A percentile compares a stretch with the other conserved stretches of the same genome.
These are phyloP conservation scores for Adelosebastes latens DNA, from an alignment of 2,797 vertebrate species.

Conservation along the genomic window DNA sequence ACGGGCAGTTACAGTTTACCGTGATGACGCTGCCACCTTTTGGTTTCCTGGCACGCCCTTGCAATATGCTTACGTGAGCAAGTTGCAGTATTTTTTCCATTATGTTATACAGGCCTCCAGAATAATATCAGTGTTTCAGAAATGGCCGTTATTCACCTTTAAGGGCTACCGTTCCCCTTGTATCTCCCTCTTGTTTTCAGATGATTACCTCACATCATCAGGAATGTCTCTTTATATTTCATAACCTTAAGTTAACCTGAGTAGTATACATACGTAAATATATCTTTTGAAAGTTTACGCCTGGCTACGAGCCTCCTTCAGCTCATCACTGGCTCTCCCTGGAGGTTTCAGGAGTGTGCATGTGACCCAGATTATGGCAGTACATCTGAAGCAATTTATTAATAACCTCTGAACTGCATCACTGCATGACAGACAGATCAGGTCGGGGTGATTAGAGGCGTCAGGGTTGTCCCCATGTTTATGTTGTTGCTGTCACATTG, in stretches of 20 bases:
- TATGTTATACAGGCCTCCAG: too few species aligned
- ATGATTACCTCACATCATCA: neutral
- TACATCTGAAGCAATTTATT: slow-evolving; percentile 31
- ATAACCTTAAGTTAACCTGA: neutral
- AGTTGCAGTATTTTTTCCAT: too few species aligned
- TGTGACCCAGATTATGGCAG: slow-evolving; percentile 50
- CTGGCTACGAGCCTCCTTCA: neutral
- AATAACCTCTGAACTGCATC: slow-evolving; percentile 60
- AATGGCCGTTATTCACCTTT: too few species aligned
- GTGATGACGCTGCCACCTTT: too few species aligned
- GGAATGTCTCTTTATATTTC: neutral
- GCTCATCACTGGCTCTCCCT: neutral
- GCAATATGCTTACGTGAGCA: too few species aligned
- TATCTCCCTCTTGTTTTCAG: neutral
- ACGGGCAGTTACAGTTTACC: too few species aligned
- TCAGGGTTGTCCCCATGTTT: neutral
- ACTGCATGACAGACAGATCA: slow-evolving; percentile 22
- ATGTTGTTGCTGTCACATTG: neutral
- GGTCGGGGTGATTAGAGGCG: neutral
- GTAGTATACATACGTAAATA: neutral
- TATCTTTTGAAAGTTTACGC: neutral
- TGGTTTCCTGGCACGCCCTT: too few species aligned
- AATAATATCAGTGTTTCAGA: too few species aligned
- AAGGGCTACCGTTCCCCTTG: too few species aligned
- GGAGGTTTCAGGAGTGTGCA: slow-evolving; percentile 42